phyloP scores from a whole-genome alignment of 2,888 invertebrate species.

The Drosophila anomalata region DNA sequence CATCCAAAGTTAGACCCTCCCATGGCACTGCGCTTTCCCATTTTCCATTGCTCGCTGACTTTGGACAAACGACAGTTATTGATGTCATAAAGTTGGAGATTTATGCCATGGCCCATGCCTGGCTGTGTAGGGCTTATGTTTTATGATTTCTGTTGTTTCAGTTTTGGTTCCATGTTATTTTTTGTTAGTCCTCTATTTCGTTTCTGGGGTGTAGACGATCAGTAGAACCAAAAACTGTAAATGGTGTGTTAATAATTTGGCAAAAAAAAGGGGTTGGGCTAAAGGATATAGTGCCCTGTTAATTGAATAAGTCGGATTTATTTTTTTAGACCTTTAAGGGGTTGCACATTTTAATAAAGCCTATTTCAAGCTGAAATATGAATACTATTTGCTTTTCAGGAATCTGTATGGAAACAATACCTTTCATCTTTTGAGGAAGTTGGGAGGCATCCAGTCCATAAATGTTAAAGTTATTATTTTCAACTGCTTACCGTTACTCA shows the following conservation, averaged over 20 bases:
- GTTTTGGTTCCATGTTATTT: conserved; percentile 8
- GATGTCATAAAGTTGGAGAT: conserved; percentile 79
- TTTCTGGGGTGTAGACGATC: conserved; percentile 26
- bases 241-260: conserved; percentile 47
- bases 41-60: conserved; percentile 36
- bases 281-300: conserved; percentile 15
- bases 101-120: conserved; percentile 56
- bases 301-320: conserved; percentile 26
- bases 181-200: background rate
- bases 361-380: background rate
- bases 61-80: conserved; percentile 71
- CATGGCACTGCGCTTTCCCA: conserved; percentile 53
- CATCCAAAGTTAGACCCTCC: conserved; percentile 52
- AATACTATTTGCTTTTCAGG: background rate
- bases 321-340: background rate
- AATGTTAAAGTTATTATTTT: conserved; percentile 36
- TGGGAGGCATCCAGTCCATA: conserved; percentile 1
- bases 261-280: conserved; percentile 17
- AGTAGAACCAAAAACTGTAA: conserved; percentile 28
- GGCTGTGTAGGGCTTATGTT: conserved; percentile 51
- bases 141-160: conserved; percentile 28
- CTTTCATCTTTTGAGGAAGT: conserved; percentile 26
- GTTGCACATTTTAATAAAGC: conserved; percentile 12
- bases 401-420: background rate
- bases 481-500: conserved; percentile 64